Evolutionary conservation across 2,888 invertebrate genomes (phyloP).

Genomic region (Epinotia ramella): DNA sequence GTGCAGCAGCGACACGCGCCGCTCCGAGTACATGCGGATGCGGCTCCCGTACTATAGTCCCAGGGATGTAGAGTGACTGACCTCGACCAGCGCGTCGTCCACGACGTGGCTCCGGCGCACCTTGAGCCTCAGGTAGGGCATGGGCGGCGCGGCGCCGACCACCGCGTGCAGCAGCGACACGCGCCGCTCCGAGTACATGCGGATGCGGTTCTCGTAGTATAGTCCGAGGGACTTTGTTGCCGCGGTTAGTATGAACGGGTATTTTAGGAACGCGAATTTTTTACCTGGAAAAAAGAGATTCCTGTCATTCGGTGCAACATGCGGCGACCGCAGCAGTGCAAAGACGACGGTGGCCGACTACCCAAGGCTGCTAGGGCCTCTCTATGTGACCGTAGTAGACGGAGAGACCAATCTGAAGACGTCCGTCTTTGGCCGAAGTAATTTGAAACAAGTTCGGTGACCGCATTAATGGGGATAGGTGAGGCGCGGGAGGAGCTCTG

Average conservation of each 20-base stretch:
- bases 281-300: slow-evolving; percentile 64
- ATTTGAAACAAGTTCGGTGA: too few relatives aligned
- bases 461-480: too few relatives aligned
- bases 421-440: too few relatives aligned
- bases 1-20: too few relatives aligned
- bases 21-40: too few relatives aligned
- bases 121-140: slow-evolving; percentile 93
- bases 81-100: slow-evolving; percentile 96
- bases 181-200: slow-evolving; percentile 97
- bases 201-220: slow-evolving; percentile 97
- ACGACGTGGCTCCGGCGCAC: slow-evolving; percentile 94
- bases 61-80: slow-evolving; percentile 58
- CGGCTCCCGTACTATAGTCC: neutral
- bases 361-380: too few relatives aligned
- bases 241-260: slow-evolving; percentile 95
- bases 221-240: slow-evolving; percentile 96
- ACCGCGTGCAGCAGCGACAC: slow-evolving; percentile 94
- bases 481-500: too few relatives aligned
- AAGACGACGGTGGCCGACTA: too few relatives aligned
- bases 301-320: too few relatives aligned
- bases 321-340: too few relatives aligned
- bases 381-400: too few relatives aligned
- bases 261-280: slow-evolving; percentile 95
- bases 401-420: too few relatives aligned
- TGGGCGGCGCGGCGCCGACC: slow-evolving; percentile 92